Evolutionary conservation across 2,888 invertebrate species (phyloP).

Genomic region (Heliconius aoede): DNA sequence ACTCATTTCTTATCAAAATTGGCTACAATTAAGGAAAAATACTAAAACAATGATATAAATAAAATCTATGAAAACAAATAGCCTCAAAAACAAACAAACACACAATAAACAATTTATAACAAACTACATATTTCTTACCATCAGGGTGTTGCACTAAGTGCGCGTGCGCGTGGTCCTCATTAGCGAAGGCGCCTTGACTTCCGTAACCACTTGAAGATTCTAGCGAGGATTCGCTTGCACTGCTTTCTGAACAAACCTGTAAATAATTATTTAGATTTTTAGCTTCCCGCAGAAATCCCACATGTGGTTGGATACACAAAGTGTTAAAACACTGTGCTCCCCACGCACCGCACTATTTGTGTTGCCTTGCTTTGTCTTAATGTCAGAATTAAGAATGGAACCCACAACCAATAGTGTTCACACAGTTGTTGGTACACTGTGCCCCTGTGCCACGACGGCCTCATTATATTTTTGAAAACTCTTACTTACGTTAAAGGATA

Average conservation of each 20-base stretch:
- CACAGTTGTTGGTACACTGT: background rate
- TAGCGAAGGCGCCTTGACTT: constrained; percentile 88
- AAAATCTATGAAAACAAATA: background rate
- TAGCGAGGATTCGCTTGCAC: constrained; percentile 89
- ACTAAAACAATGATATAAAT: background rate
- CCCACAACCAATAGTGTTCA: background rate
- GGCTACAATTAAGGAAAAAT: background rate
- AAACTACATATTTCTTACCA: constrained; percentile 60
- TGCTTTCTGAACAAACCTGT: constrained; percentile 83
- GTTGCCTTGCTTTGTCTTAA: too few relatives aligned
- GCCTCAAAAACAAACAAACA: constrained; percentile 19
- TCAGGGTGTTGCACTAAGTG: constrained; percentile 72
- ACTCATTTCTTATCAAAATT: background rate
- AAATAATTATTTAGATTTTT: constrained; percentile 13
- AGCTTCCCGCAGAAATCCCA: background rate
- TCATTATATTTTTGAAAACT: too few relatives aligned
- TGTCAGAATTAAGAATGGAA: too few relatives aligned
- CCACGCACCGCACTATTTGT: too few relatives aligned
- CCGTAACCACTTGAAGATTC: constrained; percentile 91
- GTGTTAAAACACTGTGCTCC: background rate
- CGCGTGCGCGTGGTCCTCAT: constrained; percentile 78
- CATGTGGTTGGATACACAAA: too few relatives aligned
- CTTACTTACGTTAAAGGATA: too few relatives aligned
- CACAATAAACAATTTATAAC: constrained; percentile 23
- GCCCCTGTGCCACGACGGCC: too few relatives aligned